Conservation (phyloP, 2,797 vertebrate genomes). For the Morus bassanus region DNA sequence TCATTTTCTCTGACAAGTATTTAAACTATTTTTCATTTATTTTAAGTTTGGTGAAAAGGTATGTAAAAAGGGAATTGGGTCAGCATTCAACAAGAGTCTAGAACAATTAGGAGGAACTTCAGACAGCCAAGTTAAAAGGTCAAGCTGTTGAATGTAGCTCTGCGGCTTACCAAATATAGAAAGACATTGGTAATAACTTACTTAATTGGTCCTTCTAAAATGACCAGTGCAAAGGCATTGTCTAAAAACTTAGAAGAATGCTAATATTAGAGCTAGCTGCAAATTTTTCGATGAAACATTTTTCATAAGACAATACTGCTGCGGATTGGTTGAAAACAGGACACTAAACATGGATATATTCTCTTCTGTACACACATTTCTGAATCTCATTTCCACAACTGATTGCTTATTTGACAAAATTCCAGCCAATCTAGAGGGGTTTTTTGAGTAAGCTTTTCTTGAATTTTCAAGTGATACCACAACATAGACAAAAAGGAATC, state of each 20-base stretch:
- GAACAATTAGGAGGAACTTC: neutral
- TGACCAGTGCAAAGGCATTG: neutral
- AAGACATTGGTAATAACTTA: neutral
- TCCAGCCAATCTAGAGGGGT: neutral
- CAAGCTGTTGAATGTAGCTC: neutral
- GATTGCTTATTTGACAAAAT: neutral
- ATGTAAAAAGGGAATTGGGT: neutral
- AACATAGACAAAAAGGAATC: neutral
- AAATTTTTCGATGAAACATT: neutral
- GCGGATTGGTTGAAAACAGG: neutral
- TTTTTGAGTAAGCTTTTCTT: neutral
- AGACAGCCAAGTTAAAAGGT: neutral
- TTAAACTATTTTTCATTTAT: neutral
- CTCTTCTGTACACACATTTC: neutral
- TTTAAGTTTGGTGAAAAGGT: neutral
- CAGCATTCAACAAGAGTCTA: neutral
- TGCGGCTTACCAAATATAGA: neutral
- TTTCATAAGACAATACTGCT: neutral
- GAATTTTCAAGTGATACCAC: neutral
- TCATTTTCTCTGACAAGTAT: neutral
- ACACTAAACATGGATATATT: neutral
- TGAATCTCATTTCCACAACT: neutral
- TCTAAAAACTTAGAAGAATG: neutral
- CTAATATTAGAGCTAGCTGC: neutral
- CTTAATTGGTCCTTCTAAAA: neutral